phyloP scores from a whole-genome alignment of 2,888 invertebrate species.

The Hirudinaria manillensis region DNA sequence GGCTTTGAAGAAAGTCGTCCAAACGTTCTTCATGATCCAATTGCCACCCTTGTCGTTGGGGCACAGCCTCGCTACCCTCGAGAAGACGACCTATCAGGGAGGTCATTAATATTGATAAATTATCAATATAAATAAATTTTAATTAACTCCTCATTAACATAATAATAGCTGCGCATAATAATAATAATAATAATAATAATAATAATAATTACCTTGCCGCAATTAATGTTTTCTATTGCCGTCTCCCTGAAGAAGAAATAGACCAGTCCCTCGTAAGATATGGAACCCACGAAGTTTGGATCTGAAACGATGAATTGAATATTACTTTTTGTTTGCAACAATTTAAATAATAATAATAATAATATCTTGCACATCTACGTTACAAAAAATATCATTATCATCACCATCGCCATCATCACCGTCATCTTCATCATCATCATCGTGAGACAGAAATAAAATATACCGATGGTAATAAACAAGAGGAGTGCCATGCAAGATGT shows the following conservation, averaged over 20 bases:
- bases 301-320: slow-evolving; percentile 22
- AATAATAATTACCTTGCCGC: slow-evolving; percentile 93
- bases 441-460: no score
- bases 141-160: neutral
- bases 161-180: neutral
- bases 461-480: no score
- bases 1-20: slow-evolving; percentile 89
- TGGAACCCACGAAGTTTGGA: slow-evolving; percentile 80
- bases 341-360: no score
- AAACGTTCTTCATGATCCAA: slow-evolving; percentile 63
- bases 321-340: no score
- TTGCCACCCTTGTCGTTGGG: slow-evolving; percentile 83
- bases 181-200: neutral
- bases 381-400: no score
- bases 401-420: no score
- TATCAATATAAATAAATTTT: neutral
- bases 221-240: slow-evolving; percentile 87
- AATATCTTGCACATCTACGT: no score
- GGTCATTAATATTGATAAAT: neutral
- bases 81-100: slow-evolving; percentile 66
- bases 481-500: no score
- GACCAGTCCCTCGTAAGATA: slow-evolving; percentile 77
- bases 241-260: slow-evolving; percentile 85
- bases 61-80: slow-evolving; percentile 86
- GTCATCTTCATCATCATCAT: no score